Percentiles rank a stretch among this genome's conserved stretches.
Conservation (phyloP, 37 sponge, comb jelly and placozoan species). For the Diacarnus erythraeanus region DNA sequence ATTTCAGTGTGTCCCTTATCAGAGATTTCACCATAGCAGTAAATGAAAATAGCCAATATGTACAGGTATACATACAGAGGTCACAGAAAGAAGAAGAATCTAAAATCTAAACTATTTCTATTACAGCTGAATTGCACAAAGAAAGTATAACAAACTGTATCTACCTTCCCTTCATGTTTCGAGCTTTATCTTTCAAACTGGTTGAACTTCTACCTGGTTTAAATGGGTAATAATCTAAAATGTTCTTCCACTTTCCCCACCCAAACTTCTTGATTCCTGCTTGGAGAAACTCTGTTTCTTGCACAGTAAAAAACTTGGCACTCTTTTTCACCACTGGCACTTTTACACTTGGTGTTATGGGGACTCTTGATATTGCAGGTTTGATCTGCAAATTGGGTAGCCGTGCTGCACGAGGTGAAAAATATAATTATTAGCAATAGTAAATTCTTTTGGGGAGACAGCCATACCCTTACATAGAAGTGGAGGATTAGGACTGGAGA, state of each 20-base stretch:
- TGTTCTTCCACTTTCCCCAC: not conserved
- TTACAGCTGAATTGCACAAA: no score
- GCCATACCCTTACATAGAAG: no score
- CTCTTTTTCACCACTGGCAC: not conserved
- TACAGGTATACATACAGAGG: not conserved
- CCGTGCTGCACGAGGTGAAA: no score
- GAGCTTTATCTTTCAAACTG: constrained; percentile 10
- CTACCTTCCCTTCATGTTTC: not conserved
- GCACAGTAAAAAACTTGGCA: not conserved
- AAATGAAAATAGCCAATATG: not conserved
- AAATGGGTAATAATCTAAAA: not conserved
- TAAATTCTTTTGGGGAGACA: no score
- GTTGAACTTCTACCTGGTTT: not conserved
- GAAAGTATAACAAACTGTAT: not conserved
- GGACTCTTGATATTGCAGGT: no score
- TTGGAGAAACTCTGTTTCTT: not conserved
- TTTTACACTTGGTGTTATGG: no score
- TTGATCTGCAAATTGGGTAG: no score
- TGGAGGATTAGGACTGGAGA: no score
- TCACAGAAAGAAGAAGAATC: not conserved
- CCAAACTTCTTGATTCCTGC: not conserved
- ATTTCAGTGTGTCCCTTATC: no score
- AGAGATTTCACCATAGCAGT: not conserved
- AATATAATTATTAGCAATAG: no score
- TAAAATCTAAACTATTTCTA: no score